Evolutionary conservation across 2,797 vertebrate genomes (phyloP), one percentile per base, ranked within the genome.

Genomic region (Rhinophrynus dorsalis): DNA sequence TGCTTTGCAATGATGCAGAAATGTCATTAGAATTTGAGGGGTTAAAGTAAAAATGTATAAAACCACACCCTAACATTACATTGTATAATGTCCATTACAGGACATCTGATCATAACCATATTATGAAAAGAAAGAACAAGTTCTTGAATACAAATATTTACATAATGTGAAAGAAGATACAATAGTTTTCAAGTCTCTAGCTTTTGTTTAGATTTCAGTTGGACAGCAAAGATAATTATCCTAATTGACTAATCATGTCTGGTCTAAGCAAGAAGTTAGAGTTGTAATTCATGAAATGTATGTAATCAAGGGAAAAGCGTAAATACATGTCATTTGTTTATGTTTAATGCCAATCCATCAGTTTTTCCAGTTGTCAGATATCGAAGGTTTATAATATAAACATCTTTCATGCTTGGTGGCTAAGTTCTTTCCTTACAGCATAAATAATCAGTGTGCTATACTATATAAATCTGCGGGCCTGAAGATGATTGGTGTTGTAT

Each of bases 311-410:
- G 33, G 48, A 21, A 18, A 21, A 45, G 50, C 21, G 38, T 69
- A 63, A 64, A 64, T 71, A 71, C 30, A 57, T 64, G 51, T 56
- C 50, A 71, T 18, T 40, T 71, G 59, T 71, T 47, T 71, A 64
- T 64, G 42, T 48, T 50, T 48, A 32, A 11, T 50, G 18, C 42
- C 45, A 47, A 3, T 56, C 33, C 50, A 32, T 18, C 24, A 18
- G 23, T 7, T 71, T 55, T 20, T 27, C 15, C 17, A 17, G 6
- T 35, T 61, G 17, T 54, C 26, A 44, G 40, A 27, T 56, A 23
- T 20, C 30, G 32, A 50, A 63, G 30, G 18, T 26, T 42, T 56
- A 17, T 45, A 35, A 55, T 56, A 29, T 56, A 33, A 37, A 62
- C 18, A 56, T 60, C 18, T 38, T 32, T 69, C 45, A 21, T 51